A percentile compares a stretch with the other conserved stretches of the same genome.
These are phyloP conservation scores for Trichogramma evanescens DNA, from an alignment of 2,888 invertebrate genomes.

Conservation along the genomic window DNA sequence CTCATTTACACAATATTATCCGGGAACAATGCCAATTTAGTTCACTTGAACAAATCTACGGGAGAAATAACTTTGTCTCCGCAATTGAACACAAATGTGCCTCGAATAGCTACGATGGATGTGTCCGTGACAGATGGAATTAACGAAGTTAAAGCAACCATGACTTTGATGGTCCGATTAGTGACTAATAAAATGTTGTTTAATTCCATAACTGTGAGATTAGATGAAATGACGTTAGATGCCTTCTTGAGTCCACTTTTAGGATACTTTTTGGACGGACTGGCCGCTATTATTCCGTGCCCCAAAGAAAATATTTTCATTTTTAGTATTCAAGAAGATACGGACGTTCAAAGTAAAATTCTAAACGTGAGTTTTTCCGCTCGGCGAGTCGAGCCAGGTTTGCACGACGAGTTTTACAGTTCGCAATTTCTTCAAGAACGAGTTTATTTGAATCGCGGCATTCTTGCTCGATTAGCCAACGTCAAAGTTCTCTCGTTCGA, in stretches of 20 bases:
- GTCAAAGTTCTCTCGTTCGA: constrained; percentile 91
- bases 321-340: constrained; percentile 86
- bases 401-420: constrained; percentile 68
- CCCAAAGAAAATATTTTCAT: constrained; percentile 87
- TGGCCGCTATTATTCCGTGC: constrained; percentile 87
- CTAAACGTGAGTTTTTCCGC: constrained; percentile 93
- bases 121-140: constrained; percentile 89
- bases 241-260: constrained; percentile 84
- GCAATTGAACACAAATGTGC: constrained; percentile 90
- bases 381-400: constrained; percentile 69
- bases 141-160: constrained; percentile 87
- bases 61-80: constrained; percentile 85
- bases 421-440: constrained; percentile 86
- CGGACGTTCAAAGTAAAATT: constrained; percentile 78
- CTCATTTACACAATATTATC: constrained; percentile 76
- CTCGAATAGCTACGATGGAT: constrained; percentile 87
- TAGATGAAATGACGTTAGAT: constrained; percentile 89
- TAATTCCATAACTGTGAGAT: constrained; percentile 86
- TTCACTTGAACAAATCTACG: constrained; percentile 73
- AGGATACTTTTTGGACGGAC: constrained; percentile 79
- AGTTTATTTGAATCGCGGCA: constrained; percentile 86
- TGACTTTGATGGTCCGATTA: constrained; percentile 81
- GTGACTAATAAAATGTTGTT: constrained; percentile 92
- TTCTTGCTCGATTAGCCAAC: constrained; percentile 79
- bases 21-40: constrained; percentile 87